phyloP scores from a whole-genome alignment of 2,113 vertebrate genomes.

The Mola mola region DNA sequence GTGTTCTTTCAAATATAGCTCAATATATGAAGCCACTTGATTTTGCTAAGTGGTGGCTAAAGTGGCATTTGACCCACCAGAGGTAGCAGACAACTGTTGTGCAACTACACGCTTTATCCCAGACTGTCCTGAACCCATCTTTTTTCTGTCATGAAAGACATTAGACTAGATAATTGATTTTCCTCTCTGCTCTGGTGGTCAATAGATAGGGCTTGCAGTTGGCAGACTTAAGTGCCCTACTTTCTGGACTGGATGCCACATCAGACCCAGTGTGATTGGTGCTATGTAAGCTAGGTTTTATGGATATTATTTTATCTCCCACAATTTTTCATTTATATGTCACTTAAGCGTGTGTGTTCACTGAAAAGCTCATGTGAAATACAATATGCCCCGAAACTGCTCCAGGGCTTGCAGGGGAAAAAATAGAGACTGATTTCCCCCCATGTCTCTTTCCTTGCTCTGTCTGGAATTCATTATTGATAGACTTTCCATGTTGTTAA shows the following conservation, averaged over 20 bases:
- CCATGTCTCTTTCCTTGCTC: conserved; percentile 41
- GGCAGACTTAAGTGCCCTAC: conserved; percentile 43
- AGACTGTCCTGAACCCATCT: conserved; percentile 27
- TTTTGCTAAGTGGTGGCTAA: conserved; percentile 70
- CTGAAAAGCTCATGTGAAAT: conserved; percentile 48
- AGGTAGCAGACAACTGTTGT: conserved; percentile 39
- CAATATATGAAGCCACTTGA: conserved; percentile 79
- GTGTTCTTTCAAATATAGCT: conserved; percentile 39
- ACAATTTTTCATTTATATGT: conserved; percentile 47
- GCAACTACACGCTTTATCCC: conserved; percentile 30
- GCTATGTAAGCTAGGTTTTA: conserved; percentile 23
- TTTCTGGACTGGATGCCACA: conserved; percentile 41
- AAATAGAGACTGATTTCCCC: conserved; percentile 56
- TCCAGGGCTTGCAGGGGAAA: conserved; percentile 51
- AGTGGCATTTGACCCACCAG: conserved; percentile 53
- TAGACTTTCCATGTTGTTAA: conserved; percentile 63
- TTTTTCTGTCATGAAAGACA: conserved; percentile 36
- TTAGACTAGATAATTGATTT: conserved; percentile 61
- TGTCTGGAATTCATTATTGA: conserved; percentile 72
- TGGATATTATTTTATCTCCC: conserved; percentile 39
- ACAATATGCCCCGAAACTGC: conserved; percentile 53
- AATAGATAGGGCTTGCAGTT: conserved; percentile 32
- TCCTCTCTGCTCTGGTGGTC: conserved; percentile 42
- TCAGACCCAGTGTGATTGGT: conserved; percentile 4
- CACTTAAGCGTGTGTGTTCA: conserved; percentile 40